Evolutionary conservation across 2,113 vertebrate species (phyloP), one percentile per base, ranked within the genome.

Genomic region (Petroica traversi): DNA sequence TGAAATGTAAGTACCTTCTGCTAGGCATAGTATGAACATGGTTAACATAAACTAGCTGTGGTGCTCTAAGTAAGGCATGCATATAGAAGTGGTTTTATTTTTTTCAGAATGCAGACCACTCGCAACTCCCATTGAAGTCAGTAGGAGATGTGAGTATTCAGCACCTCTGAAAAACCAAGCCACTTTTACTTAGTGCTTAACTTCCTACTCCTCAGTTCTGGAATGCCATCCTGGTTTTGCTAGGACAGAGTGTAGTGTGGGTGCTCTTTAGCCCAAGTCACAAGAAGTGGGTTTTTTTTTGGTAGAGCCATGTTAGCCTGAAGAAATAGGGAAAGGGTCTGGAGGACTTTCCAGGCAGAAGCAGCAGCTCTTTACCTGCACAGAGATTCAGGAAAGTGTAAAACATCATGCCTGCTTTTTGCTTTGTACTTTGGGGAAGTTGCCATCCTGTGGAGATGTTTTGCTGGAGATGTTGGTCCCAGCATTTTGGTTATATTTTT

Each of bases 91-190:
- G 96, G 94, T 95, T 97, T 97, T 93, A 92, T 96, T 90, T 95
- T 96, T 97, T 97, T 95, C 96, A 97, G 96, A 96, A 97, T 86
- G 96, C 95, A 97, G 95, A 97, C 94, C 94, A 96, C 95, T 94
- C 94, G 76, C 95, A 97, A 75, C 96, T 97, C 96, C 96, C 94
- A 94, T 96, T 97, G 96, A 95, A 95, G 95, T 97, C 95, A 96
- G 96, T 96, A 97, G 96, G 95, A 97, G 96, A 95, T 96, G 95
- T 97, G 95, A 97, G 94, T 97, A 96, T 96, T 96, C 96, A 89
- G 96, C 95, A 97, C 96, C 95, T 97, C 96, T 97, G 95, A 97
- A 96, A 96, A 96, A 57, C 83, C 83, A 97, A 78, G 68, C 91
- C 93, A 94, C 94, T 95, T 91, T 79, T 38, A 85, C 11, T n/a